phyloP scores from a whole-genome alignment of 2,797 vertebrate species.

The Pelodytes ibericus region DNA sequence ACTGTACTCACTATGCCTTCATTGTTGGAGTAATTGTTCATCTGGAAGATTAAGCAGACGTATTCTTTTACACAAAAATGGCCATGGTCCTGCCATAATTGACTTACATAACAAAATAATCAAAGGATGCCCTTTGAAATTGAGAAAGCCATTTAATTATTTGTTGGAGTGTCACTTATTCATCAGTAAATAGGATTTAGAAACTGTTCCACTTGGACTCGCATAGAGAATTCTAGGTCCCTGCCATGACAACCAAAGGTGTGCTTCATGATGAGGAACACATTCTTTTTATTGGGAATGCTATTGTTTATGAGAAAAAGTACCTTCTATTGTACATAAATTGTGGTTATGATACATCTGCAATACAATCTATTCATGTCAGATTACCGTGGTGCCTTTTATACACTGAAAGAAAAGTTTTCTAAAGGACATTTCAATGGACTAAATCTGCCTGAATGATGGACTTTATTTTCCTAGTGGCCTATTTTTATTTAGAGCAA shows the following conservation, averaged over 20 bases:
- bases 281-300: too few species aligned
- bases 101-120: too few species aligned
- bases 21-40: background rate
- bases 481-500: too few species aligned
- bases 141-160: background rate
- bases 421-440: constrained; percentile 13
- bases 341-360: background rate
- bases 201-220: background rate
- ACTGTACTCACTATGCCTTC: background rate
- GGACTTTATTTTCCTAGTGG: background rate
- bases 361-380: constrained; percentile 4
- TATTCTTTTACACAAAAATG: background rate
- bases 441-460: background rate
- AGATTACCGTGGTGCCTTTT: constrained; percentile 20
- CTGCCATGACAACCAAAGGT: background rate
- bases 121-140: background rate
- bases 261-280: background rate
- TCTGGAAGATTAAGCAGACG: background rate
- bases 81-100: too few species aligned
- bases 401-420: constrained; percentile 2
- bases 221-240: too few species aligned
- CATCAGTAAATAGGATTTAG: background rate
- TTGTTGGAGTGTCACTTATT: background rate
- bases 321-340: background rate
- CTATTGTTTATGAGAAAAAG: background rate